Evolutionary conservation across 2,113 vertebrate species (phyloP).

Genomic region (Dicentrarchus labrax): DNA sequence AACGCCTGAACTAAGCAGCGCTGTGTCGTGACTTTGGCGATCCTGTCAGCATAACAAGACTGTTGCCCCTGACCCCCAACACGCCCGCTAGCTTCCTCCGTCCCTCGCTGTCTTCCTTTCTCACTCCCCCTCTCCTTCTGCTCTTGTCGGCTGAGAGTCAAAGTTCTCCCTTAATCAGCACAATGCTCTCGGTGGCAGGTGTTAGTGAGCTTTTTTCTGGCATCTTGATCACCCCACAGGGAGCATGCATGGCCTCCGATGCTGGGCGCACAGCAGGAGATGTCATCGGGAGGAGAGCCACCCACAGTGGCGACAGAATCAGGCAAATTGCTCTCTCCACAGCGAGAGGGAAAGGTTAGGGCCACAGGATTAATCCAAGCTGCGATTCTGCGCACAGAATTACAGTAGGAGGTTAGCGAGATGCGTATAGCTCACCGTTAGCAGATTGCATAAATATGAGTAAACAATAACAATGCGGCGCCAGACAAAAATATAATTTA

Average conservation of each 20-base stretch:
- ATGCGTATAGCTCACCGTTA: slow-evolving; percentile 19
- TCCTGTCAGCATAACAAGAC: slow-evolving; percentile 64
- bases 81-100: slow-evolving; percentile 16
- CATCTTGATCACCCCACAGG: slow-evolving; percentile 79
- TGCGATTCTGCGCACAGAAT: slow-evolving; percentile 29
- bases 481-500: not conserved
- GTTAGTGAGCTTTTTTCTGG: slow-evolving; percentile 76
- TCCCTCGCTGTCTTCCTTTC: slow-evolving; percentile 44
- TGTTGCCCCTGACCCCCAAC: slow-evolving; percentile 50
- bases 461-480: not conserved
- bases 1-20: slow-evolving; percentile 1
- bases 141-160: slow-evolving; percentile 74
- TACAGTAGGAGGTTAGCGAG: slow-evolving; percentile 38
- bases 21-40: slow-evolving; percentile 50
- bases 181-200: slow-evolving; percentile 83
- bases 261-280: slow-evolving; percentile 72
- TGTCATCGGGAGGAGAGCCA: slow-evolving; percentile 78
- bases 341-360: slow-evolving; percentile 72
- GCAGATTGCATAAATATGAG: slow-evolving; percentile 27
- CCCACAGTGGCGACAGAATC: slow-evolving; percentile 78
- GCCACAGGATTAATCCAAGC: slow-evolving; percentile 51
- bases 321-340: slow-evolving; percentile 81
- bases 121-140: slow-evolving; percentile 71
- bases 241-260: slow-evolving; percentile 58
- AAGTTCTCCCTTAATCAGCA: slow-evolving; percentile 82